Conservation (phyloP, 2,113 vertebrate species). For the Climacteris rufus region DNA sequence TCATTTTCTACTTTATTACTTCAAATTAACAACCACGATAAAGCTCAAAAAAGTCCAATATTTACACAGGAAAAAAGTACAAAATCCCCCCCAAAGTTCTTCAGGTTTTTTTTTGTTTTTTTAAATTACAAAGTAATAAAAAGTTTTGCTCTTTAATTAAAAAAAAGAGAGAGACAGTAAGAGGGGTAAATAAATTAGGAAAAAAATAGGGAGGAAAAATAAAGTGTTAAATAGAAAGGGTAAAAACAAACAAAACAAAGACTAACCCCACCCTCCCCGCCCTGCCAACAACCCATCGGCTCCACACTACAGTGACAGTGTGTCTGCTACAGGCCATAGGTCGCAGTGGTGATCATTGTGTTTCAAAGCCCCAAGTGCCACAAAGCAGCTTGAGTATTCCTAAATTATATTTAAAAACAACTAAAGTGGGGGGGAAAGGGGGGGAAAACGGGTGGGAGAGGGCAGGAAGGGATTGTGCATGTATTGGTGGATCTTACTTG, state of each 20-base stretch:
- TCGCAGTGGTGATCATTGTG: slow-evolving; percentile 30
- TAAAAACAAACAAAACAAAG: slow-evolving; percentile 56
- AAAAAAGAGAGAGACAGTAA: slow-evolving; percentile 69
- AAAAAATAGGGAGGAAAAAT: slow-evolving; percentile 70
- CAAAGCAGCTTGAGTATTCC: slow-evolving; percentile 38
- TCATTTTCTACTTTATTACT: slow-evolving; percentile 88
- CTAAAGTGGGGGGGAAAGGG: not conserved
- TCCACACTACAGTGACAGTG: slow-evolving; percentile 56
- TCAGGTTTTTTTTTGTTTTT: slow-evolving; percentile 77
- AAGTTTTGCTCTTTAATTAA: slow-evolving; percentile 82
- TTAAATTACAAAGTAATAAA: slow-evolving; percentile 88
- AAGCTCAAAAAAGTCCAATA: slow-evolving; percentile 87
- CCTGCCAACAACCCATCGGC: slow-evolving; percentile 48
- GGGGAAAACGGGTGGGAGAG: not conserved
- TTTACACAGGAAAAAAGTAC: slow-evolving; percentile 89
- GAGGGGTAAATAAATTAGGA: slow-evolving; percentile 63
- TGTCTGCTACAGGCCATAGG: slow-evolving; percentile 39
- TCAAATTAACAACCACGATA: slow-evolving; percentile 88
- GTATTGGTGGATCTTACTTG: not conserved
- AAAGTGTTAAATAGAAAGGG: slow-evolving; percentile 71
- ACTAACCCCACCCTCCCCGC: slow-evolving; percentile 42
- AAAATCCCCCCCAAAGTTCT: slow-evolving; percentile 84
- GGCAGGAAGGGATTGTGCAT: slow-evolving; percentile 43
- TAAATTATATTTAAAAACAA: slow-evolving; percentile 52
- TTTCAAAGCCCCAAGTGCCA: slow-evolving; percentile 42